phyloP scores from a whole-genome alignment of 2,797 vertebrate genomes.

The Luscinia luscinia region DNA sequence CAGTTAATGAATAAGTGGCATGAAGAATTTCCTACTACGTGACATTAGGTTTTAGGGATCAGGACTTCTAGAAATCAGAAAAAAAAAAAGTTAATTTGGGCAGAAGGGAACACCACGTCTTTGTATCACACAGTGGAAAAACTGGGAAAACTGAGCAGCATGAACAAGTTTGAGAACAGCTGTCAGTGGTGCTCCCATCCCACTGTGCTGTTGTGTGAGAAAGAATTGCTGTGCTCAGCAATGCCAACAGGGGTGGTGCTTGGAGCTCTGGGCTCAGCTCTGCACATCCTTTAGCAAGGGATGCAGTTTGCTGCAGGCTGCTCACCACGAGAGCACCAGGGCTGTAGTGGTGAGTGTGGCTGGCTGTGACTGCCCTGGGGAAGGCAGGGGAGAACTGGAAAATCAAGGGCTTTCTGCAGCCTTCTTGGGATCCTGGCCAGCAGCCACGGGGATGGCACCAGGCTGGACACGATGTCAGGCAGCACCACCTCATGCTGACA shows the following conservation, averaged over 20 bases:
- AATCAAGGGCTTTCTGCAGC: not conserved
- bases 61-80: not conserved
- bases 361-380: not conserved
- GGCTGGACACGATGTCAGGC: not conserved
- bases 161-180: not conserved
- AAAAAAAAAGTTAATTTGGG: not conserved
- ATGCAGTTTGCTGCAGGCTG: not conserved
- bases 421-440: not conserved
- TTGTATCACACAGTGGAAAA: conserved; percentile 9
- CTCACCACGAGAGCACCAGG: not conserved
- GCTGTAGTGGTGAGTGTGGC: fast-evolving
- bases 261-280: not conserved
- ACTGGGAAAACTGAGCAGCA: conserved; percentile 10
- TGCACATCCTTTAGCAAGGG: not conserved
- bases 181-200: conserved; percentile 1
- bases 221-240: not conserved
- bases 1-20: conserved; percentile 10
- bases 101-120: conserved; percentile 4
- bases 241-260: not conserved
- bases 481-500: not conserved
- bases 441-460: not conserved
- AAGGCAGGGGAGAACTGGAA: not conserved
- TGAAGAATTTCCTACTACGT: conserved; percentile 45
- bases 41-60: conserved; percentile 29
- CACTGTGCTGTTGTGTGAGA: not conserved